These are phyloP conservation scores for Diadophis punctatus DNA, from an alignment of 2,113 vertebrate species.

Conservation along the genomic window DNA sequence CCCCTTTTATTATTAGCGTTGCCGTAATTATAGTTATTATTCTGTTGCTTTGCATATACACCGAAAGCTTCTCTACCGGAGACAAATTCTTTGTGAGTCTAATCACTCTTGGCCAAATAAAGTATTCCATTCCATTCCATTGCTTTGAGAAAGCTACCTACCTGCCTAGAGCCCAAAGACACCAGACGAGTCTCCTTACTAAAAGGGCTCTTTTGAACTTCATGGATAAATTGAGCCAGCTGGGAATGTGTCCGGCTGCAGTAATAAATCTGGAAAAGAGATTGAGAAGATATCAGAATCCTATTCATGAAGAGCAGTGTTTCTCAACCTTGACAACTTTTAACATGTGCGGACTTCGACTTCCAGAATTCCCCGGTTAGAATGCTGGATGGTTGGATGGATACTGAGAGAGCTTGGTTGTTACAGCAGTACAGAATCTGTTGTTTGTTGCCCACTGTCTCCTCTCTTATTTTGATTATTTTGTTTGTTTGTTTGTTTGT, in stretches of 20 bases:
- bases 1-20: not conserved
- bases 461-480: not conserved
- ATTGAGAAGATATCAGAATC: not conserved
- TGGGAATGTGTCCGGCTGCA: slow-evolving; percentile 97
- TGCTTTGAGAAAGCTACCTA: slow-evolving; percentile 44
- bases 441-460: not conserved
- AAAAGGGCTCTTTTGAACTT: slow-evolving; percentile 94
- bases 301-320: not conserved
- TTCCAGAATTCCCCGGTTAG: not conserved
- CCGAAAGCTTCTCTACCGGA: not conserved
- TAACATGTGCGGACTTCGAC: not conserved
- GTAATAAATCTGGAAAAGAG: slow-evolving; percentile 85
- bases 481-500: no score
- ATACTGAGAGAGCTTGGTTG: not conserved
- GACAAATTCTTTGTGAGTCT: not conserved
- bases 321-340: not conserved
- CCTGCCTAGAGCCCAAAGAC: slow-evolving; percentile 90
- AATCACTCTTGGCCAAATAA: not conserved
- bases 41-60: not conserved
- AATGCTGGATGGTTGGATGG: not conserved
- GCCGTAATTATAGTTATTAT: not conserved
- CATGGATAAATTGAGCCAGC: slow-evolving; percentile 90
- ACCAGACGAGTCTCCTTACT: slow-evolving; percentile 79
- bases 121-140: not conserved
- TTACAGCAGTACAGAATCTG: not conserved